Evolutionary conservation across 35 echinoderm and acorn worm genomes (phyloP), one percentile per base, ranked within the genome.

Genomic region (Nesometra sesokonis): DNA sequence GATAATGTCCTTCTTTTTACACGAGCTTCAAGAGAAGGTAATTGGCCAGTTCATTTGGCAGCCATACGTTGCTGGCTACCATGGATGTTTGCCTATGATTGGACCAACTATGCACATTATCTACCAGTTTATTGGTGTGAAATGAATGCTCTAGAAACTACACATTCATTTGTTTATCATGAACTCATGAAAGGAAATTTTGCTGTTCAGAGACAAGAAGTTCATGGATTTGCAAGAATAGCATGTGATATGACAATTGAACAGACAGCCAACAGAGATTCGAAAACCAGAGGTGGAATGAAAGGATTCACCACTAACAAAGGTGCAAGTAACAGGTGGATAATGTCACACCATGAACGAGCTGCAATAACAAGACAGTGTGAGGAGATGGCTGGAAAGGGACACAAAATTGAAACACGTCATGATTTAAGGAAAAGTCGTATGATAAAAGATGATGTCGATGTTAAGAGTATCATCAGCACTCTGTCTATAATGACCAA

Each of bases 331-430:
- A 81, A 86, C 29, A 85, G 86, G n/a, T 91, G 93, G 93, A 91
- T 90, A 31, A 47, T 90, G 29, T 82, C 89, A 27, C 84, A 89
- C 40, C 86, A 85, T 77, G 89, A 88, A 82, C 85, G 89, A 47
- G 76, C 86, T 35, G 86, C 89, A n/a, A 91, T 94, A 13, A 85
- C 85, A 35, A 82, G 35, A 46, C 32, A 90, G 30, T 90, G 93
- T 88, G 93, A 90, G 57, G 77, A 80, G 3, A 94, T 94, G 93
- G 86, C 91, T 40, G n/a, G n/a, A n/a, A n/a, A n/a, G n/a, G n/a
- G n/a, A n/a, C n/a, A n/a, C n/a, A n/a, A n/a, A n/a, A n/a, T n/a
- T n/a, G n/a, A n/a, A n/a, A n/a, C n/a, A n/a, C n/a, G n/a, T n/a
- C n/a, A n/a, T n/a, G n/a, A n/a, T n/a, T n/a, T n/a, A n/a, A n/a